These are phyloP conservation scores for Flabesymbios commensalis DNA, from an alignment of 2,888 invertebrate species.

Conservation along the genomic window DNA sequence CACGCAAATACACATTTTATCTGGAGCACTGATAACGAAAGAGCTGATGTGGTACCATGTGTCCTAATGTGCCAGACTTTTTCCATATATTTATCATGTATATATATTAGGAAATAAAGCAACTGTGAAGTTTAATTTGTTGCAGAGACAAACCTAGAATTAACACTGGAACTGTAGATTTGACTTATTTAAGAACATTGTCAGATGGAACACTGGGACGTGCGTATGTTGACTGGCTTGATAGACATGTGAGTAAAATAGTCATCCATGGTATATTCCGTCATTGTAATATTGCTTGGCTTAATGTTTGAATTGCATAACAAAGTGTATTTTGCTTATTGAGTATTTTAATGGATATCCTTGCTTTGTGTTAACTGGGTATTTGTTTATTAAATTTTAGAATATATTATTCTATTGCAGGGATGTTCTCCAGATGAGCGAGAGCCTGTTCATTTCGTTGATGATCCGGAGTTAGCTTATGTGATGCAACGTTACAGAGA, in stretches of 20 bases:
- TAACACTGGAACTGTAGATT: constrained; percentile 79
- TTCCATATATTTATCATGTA: not conserved
- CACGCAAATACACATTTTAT: not conserved
- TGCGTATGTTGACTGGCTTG: constrained; percentile 82
- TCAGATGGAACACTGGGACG: constrained; percentile 84
- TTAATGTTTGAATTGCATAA: too few species aligned
- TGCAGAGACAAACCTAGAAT: constrained; percentile 79
- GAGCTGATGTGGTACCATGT: not conserved
- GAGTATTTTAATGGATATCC: not conserved
- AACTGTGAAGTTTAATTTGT: not conserved
- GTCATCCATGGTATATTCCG: not conserved
- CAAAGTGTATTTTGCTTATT: too few species aligned
- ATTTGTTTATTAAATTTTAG: not conserved
- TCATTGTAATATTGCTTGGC: too few species aligned
- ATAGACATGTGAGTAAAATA: constrained; percentile 69
- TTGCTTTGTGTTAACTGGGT: not conserved
- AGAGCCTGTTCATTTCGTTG: constrained; percentile 85
- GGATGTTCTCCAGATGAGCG: constrained; percentile 92
- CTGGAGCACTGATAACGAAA: not conserved
- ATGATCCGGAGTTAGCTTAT: constrained; percentile 87
- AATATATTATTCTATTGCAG: constrained; percentile 58
- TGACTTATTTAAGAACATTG: constrained; percentile 72
- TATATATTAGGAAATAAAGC: not conserved
- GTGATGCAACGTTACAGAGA: constrained; percentile 97
- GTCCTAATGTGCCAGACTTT: not conserved